Evolutionary conservation across 2,888 invertebrate genomes (phyloP).

Genomic region (Pterobdella sp.): DNA sequence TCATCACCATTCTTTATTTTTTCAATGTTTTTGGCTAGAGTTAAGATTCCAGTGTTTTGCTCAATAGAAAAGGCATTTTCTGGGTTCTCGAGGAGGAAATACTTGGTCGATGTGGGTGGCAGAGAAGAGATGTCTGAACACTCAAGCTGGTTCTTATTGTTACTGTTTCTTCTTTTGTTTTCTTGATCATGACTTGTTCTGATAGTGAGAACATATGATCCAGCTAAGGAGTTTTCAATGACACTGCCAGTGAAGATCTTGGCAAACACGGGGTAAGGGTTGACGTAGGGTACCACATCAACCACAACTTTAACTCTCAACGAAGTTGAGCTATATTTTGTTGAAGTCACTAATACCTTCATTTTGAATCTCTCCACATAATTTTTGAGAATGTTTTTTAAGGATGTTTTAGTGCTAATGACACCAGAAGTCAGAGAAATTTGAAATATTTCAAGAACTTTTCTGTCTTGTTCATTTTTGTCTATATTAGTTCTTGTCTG

Average conservation of each 20-base stretch:
- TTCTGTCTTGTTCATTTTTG: no score
- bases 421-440: background rate
- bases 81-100: slow-evolving; percentile 33
- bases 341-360: background rate
- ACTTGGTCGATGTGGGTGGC: slow-evolving; percentile 22
- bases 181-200: slow-evolving; percentile 44
- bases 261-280: slow-evolving; percentile 41
- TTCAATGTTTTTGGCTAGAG: slow-evolving; percentile 53
- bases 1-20: no score
- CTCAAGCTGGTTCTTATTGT: slow-evolving; percentile 4
- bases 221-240: slow-evolving; percentile 85
- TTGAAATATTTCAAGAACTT: no score
- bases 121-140: slow-evolving; percentile 42
- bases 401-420: background rate
- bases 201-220: slow-evolving; percentile 74
- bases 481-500: no score
- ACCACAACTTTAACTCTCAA: slow-evolving; percentile 19
- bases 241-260: slow-evolving; percentile 63
- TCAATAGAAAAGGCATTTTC: slow-evolving; percentile 44
- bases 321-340: background rate
- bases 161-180: background rate
- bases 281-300: background rate
- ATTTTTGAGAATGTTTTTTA: background rate
- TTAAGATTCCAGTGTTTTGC: slow-evolving; percentile 25
- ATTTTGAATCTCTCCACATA: background rate